These are phyloP conservation scores for Puffinus mauretanicus DNA, from an alignment of 2,113 vertebrate species.

Conservation along the genomic window DNA sequence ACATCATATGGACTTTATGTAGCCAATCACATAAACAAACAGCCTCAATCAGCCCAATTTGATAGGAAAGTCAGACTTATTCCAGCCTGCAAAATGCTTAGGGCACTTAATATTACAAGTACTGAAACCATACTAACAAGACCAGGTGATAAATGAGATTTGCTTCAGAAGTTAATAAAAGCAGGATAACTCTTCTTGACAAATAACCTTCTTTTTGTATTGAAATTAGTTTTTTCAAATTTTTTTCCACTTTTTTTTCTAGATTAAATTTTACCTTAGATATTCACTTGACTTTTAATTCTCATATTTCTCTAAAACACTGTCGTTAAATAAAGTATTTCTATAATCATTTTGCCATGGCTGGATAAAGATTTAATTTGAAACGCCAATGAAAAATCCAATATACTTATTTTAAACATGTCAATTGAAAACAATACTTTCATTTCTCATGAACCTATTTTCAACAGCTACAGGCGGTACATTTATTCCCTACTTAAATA, in stretches of 20 bases:
- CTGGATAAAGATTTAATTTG: neutral
- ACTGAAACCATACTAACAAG: neutral
- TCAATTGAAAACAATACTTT: neutral
- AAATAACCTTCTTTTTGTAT: neutral
- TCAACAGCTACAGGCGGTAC: neutral
- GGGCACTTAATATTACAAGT: neutral
- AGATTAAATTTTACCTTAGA: neutral
- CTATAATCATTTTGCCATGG: neutral
- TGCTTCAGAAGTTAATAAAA: neutral
- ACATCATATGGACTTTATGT: neutral
- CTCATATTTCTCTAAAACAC: neutral
- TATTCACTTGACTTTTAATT: neutral
- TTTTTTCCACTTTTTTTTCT: neutral
- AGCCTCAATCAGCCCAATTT: neutral
- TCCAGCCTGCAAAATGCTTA: neutral
- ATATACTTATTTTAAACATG: neutral
- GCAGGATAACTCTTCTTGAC: neutral
- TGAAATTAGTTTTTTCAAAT: neutral
- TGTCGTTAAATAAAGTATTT: neutral
- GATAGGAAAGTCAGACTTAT: neutral
- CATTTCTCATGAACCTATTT: neutral
- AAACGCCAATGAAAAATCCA: neutral
- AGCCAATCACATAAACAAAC: neutral
- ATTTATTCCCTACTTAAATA: neutral
- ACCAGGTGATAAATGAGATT: neutral